A percentile compares a stretch with the other conserved stretches of the same genome.
Evolutionary conservation across 2,113 vertebrate species (phyloP).

Genomic region (Tetrao urogallus): DNA sequence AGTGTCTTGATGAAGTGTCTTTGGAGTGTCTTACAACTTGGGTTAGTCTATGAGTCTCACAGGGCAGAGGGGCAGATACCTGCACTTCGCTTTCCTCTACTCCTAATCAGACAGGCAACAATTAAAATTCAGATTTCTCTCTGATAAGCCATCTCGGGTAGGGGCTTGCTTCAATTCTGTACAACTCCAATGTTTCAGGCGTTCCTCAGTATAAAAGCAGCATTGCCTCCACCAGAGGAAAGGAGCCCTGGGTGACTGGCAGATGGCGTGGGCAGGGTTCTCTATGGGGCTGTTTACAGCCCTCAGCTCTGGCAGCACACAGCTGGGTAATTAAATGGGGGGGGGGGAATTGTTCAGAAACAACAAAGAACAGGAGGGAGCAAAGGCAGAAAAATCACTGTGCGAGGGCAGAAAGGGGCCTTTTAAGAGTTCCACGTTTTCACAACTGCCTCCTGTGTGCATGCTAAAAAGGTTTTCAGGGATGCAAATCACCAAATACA

Average conservation of each 20-base stretch:
- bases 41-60: no score
- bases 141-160: not conserved
- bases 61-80: not conserved
- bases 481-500: constrained; percentile 8
- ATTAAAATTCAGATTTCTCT: not conserved
- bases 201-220: not conserved
- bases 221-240: not conserved
- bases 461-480: not conserved
- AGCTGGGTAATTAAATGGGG: not conserved
- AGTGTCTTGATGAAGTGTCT: no score
- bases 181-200: not conserved
- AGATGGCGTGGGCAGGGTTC: fast-evolving
- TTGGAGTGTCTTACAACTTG: no score
- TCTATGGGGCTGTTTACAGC: not conserved
- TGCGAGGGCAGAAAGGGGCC: not conserved
- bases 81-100: not conserved
- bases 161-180: not conserved
- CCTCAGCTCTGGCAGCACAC: not conserved
- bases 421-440: not conserved
- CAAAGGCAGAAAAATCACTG: not conserved
- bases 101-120: not conserved
- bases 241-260: not conserved
- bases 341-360: not conserved
- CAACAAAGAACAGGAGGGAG: not conserved
- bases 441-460: not conserved